Evolutionary conservation across 2,888 invertebrate genomes (phyloP).

Genomic region (Polymixis lichenea): DNA sequence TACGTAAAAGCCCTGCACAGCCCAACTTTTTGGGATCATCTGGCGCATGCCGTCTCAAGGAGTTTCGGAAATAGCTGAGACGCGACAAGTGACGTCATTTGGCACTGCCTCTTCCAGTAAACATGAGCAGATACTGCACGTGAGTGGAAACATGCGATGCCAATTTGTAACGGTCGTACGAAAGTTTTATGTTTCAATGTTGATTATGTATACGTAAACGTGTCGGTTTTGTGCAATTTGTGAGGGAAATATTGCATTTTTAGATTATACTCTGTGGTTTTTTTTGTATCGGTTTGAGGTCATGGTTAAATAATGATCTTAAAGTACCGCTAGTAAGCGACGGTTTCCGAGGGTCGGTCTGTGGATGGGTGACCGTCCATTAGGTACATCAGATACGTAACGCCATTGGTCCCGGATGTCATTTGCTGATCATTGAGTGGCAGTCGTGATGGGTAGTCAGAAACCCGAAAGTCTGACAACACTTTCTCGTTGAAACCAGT

Average conservation of each 20-base stretch:
- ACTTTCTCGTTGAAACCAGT: too few species aligned
- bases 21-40: slow-evolving; percentile 64
- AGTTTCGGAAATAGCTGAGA: slow-evolving; percentile 70
- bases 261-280: background rate
- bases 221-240: slow-evolving; percentile 2
- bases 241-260: background rate
- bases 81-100: slow-evolving; percentile 72
- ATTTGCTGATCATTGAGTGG: too few species aligned
- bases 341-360: too few species aligned
- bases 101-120: slow-evolving; percentile 69
- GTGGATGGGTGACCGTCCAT: too few species aligned
- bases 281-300: too few species aligned
- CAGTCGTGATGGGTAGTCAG: too few species aligned
- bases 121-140: slow-evolving; percentile 58
- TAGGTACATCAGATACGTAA: too few species aligned
- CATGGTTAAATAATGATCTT: too few species aligned
- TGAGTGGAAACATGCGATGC: slow-evolving; percentile 55
- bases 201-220: slow-evolving; percentile 29
- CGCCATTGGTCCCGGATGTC: too few species aligned
- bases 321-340: too few species aligned
- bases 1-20: slow-evolving; percentile 55
- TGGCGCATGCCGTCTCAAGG: slow-evolving; percentile 69
- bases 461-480: too few species aligned
- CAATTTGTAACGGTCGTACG: slow-evolving; percentile 52
- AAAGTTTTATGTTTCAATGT: slow-evolving; percentile 50